Base-by-base conservation (phyloP, 2,888 invertebrate genomes). In the Perizoma affinitatum region DNA sequence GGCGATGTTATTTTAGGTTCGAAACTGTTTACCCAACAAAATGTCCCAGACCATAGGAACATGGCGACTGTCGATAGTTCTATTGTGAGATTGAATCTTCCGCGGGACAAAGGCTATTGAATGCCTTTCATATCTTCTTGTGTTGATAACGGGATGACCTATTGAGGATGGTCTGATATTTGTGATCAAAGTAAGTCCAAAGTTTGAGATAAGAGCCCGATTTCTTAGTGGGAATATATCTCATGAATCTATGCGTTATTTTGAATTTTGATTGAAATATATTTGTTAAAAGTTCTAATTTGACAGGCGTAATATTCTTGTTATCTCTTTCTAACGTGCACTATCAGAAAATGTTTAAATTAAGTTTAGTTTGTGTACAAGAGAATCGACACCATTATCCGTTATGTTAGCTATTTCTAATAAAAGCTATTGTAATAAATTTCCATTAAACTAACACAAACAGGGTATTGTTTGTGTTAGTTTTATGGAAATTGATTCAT, bases 31-130 rank as follows among this genome's bases (percentile, higher is more conserved):
- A 53, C 50, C 11, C 46, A 50, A 54, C 51, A 58, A 41, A 55
- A 48, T 57, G 51, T 54, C 50, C 48, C 47, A 54, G 51, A 50
- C 48, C 44, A 54, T 51, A 48, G 51, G 40, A 38, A 51, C n/a
- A 54, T 36, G 36, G 46, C 22, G 46, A 46, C 41, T 45, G 44
- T 50, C 33, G 51, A 41, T 42, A 52, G 45, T 11, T 10, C 59
- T 36, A 62, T 65, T 65, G 62, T 65, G 44, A 40, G 48, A 42
- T 62, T 46, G 45, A 36, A 42, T 57, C 59, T 53, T 38, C 34
- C 54, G 53, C 57, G 59, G 54, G 55, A 61, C 63, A 60, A 59
- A 54, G 54, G 48, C 51, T 45, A 65, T 62, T 58, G 64, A 38
- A 59, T 40, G 57, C 54, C 45, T 57, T 60, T 63, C 58, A 63